Percentiles rank a stretch among this genome's conserved stretches.
These are phyloP conservation scores for Turritopsis rubra DNA, from an alignment of 30 jellyfish, hydroid and myxozoan genomes.

Conservation along the genomic window DNA sequence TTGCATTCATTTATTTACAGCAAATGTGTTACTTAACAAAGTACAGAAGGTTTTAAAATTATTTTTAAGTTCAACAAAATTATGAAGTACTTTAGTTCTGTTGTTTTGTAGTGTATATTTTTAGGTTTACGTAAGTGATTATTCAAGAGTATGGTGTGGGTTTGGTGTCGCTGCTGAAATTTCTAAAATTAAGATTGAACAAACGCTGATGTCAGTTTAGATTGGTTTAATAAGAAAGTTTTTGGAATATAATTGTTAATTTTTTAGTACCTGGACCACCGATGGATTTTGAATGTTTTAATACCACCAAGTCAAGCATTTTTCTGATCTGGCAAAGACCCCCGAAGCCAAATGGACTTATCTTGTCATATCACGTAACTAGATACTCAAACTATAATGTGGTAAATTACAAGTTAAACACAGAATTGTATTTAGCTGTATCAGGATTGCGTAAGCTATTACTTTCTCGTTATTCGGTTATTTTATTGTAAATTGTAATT, in stretches of 20 bases:
- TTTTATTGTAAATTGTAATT: not conserved
- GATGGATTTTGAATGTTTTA: not conserved
- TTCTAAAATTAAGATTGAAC: not conserved
- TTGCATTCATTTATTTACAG: not conserved
- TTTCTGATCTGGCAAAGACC: not conserved
- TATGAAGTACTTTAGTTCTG: not conserved
- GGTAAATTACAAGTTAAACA: not conserved
- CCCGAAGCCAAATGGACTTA: not conserved
- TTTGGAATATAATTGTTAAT: not conserved
- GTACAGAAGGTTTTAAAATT: not conserved
- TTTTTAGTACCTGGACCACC: conserved; percentile 22
- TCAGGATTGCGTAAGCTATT: not conserved
- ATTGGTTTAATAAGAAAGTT: not conserved
- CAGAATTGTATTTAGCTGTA: not conserved
- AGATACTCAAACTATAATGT: not conserved
- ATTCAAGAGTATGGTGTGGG: no score
- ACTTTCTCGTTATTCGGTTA: not conserved
- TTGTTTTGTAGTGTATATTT: no score
- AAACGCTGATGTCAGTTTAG: not conserved
- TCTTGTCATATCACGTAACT: not conserved
- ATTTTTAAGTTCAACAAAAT: not conserved
- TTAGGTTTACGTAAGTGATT: no score
- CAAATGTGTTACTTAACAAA: no score
- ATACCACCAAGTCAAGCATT: not conserved
- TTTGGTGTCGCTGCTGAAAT: no score